These are phyloP conservation scores for Hirtodrosophila alboralis DNA, from an alignment of 2,888 invertebrate genomes.

Conservation along the genomic window DNA sequence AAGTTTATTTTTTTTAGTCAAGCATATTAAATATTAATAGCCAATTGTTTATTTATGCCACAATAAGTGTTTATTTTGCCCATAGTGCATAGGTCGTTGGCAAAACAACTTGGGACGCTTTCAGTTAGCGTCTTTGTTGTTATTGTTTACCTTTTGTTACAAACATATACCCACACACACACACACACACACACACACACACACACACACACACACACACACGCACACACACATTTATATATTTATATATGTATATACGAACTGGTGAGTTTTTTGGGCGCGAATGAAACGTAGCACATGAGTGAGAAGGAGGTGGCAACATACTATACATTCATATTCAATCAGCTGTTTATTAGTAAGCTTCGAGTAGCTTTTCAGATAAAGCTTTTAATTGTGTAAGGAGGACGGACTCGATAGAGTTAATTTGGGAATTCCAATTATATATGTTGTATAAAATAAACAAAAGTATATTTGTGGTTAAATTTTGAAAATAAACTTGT, in stretches of 20 bases:
- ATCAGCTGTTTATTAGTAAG: constrained; percentile 31
- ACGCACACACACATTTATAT: constrained; percentile 9
- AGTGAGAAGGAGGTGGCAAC: constrained; percentile 7
- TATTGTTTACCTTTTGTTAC: constrained; percentile 67
- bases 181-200: constrained; percentile 2
- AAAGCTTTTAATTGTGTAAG: background rate
- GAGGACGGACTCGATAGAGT: background rate
- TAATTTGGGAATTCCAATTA: background rate
- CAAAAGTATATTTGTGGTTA: too few relatives aligned
- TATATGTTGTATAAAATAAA: too few relatives aligned
- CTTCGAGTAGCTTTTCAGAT: constrained; percentile 1
- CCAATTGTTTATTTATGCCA: too few relatives aligned
- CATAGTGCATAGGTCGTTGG: constrained; percentile 18
- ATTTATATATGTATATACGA: too few relatives aligned
- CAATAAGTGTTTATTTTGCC: too few relatives aligned
- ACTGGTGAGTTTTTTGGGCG: too few relatives aligned
- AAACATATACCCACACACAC: constrained; percentile 16
- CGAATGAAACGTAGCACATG: background rate
- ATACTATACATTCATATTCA: background rate
- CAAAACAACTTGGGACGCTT: constrained; percentile 44
- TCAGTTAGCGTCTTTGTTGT: constrained; percentile 56
- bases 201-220: background rate
- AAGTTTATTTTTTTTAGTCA: too few relatives aligned
- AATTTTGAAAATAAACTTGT: too few relatives aligned
- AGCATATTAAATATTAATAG: too few relatives aligned